Evolutionary conservation across 2,797 vertebrate species (phyloP).

Genomic region (Trematocara caparti): DNA sequence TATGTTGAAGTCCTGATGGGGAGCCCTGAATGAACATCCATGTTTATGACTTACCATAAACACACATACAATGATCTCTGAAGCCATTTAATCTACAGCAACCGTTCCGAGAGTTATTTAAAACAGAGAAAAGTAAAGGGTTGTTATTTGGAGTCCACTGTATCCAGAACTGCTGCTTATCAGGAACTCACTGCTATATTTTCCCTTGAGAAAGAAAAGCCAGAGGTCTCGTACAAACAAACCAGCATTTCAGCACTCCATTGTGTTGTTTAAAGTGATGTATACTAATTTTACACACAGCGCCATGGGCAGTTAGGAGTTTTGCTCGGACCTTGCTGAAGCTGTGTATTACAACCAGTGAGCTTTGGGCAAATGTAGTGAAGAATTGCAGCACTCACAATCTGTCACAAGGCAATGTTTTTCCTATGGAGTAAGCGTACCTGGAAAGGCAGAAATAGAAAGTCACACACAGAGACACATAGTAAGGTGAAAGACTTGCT

Average conservation of each 20-base stretch:
- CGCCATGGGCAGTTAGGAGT: constrained; percentile 17
- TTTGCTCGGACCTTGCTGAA: constrained; percentile 36
- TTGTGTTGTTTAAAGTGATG: constrained; percentile 27
- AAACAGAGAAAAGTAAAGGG: background rate
- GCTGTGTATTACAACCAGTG: constrained; percentile 47
- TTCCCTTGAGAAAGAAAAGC: constrained; percentile 6
- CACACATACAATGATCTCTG: constrained; percentile 43
- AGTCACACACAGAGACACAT: background rate
- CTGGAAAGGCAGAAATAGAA: background rate
- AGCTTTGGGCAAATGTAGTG: constrained; percentile 43
- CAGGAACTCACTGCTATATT: background rate
- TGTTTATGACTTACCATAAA: constrained; percentile 69
- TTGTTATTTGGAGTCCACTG: background rate
- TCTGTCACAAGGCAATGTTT: constrained; percentile 36
- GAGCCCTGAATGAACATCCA: constrained; percentile 68
- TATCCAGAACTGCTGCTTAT: background rate
- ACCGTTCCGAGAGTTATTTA: background rate
- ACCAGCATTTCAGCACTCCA: background rate
- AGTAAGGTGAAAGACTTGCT: background rate
- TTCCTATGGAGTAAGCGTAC: constrained; percentile 12
- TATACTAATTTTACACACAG: constrained; percentile 38
- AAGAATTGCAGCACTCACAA: constrained; percentile 29
- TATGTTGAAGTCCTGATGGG: constrained; percentile 72
- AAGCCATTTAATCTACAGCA: constrained; percentile 33
- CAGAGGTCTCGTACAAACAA: constrained; percentile 22